Base-by-base conservation (phyloP, 2,797 vertebrate species). In the Calcarius lapponicus region DNA sequence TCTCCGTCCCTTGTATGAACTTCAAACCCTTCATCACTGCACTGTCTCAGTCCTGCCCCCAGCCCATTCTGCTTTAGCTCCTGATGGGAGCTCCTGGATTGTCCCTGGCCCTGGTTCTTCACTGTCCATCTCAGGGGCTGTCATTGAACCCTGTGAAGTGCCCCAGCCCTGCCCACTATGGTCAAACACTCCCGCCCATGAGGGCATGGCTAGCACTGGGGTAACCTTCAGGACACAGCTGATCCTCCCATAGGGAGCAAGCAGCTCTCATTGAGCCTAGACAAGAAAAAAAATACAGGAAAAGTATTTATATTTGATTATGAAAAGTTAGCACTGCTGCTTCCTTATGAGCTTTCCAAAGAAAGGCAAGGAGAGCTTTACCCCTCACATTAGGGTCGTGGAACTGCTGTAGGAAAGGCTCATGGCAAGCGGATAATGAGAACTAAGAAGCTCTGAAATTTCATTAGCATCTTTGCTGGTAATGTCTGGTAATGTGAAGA, bases 121-220 rank as follows among this genome's bases (percentile, higher is more conserved):
- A 2, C 17, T 56, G 7, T 43, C 17, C 5, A 7, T 38, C 56
- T 76, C n/a, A 66, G 72, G 17, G 40, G 20, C n/a, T 51, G 36
- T 24, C 47, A 24, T 1, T 42, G 40, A 69, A 28, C 21, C 32
- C 53, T 38, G 11, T 66, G 40, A 43, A 17, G 34, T 56, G 3
- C 6, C 2, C 15, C 9, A 14, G 17, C 65, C 76, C 72, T 74
- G n/a, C 29, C 25, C 17, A 26, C 25, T 0, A 0, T 42, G 17
- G 21, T 66, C 75, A 70, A 79, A n/a, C 2, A 48, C 25, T 53
- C 7, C 10, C 16, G 25, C 7, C 0, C 1, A 19, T 2, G 17
- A 80, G 54, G 31, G 3, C 18, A 42, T 14, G 24, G 43, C 26
- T 13, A 45, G 15, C 4, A 2, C 17, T 51, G 22, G 25, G 2